Conservation (phyloP, 2,888 invertebrate genomes). For the Phyto melanocephala region DNA sequence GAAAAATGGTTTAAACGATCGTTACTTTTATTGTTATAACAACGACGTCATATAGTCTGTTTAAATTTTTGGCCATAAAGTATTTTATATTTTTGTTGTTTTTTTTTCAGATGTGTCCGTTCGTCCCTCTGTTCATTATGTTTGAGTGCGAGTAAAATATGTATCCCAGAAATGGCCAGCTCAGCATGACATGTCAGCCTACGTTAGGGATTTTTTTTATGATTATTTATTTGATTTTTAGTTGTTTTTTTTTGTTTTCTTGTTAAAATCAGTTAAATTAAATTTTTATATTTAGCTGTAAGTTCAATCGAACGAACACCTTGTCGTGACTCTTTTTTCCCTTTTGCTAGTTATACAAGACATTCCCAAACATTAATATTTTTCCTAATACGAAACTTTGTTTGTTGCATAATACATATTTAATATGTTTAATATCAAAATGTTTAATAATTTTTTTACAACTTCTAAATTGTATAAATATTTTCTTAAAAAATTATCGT, state of each 20-base stretch:
- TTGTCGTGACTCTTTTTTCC: background rate
- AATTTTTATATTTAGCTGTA: constrained; percentile 41
- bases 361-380: background rate
- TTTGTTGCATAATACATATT: too few relatives aligned
- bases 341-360: too few relatives aligned
- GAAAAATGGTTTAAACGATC: constrained; percentile 61
- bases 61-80: constrained; percentile 57
- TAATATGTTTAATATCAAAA: too few relatives aligned
- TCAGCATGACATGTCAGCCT: constrained; percentile 65
- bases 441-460: too few relatives aligned
- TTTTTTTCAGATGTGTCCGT: too few relatives aligned
- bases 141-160: background rate
- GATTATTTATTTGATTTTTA: constrained; percentile 59
- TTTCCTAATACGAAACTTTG: background rate
- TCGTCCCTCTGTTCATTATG: background rate
- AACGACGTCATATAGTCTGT: constrained; percentile 64
- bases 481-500: too few relatives aligned
- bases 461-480: too few relatives aligned
- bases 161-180: constrained; percentile 35
- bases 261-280: constrained; percentile 53
- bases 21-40: constrained; percentile 31
- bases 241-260: constrained; percentile 16
- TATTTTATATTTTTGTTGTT: too few relatives aligned
- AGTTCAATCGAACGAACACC: background rate
- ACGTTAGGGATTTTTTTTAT: constrained; percentile 62